Conservation (phyloP, 2,113 vertebrate genomes). For the Xiphophorus couchianus region DNA sequence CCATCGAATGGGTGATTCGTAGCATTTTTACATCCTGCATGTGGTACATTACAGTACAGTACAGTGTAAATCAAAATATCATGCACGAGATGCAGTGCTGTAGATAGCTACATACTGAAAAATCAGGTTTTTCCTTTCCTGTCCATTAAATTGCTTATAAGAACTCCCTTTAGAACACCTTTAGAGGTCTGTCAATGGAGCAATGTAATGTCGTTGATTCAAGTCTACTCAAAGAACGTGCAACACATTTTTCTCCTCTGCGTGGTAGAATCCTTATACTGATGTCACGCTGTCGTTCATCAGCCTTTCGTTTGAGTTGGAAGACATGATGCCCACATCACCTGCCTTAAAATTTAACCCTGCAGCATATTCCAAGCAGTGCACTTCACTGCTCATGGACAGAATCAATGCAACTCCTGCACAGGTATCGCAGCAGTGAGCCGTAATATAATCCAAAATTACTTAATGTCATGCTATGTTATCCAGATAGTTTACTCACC, state of each 20-base stretch:
- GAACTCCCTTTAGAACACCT: background rate
- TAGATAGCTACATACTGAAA: background rate
- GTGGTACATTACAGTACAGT: background rate
- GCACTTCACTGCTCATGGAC: too few species aligned
- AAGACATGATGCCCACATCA: background rate
- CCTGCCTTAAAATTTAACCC: background rate
- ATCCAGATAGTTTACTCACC: background rate
- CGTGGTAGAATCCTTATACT: background rate
- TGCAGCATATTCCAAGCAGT: background rate
- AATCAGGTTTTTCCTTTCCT: background rate
- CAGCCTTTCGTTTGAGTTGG: background rate
- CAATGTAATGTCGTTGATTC: too few species aligned
- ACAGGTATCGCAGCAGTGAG: background rate
- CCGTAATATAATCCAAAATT: background rate
- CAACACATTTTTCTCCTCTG: too few species aligned
- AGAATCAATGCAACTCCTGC: background rate
- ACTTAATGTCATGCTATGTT: background rate
- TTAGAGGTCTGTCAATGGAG: background rate
- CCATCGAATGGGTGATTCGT: too few species aligned
- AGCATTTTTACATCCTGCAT: too few species aligned
- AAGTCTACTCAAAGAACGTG: background rate
- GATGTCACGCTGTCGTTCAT: background rate
- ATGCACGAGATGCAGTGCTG: background rate
- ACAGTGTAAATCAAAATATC: background rate
- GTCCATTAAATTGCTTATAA: background rate